These are phyloP conservation scores for Larimichthys crocea DNA, from an alignment of 2,113 vertebrate genomes.

Conservation along the genomic window DNA sequence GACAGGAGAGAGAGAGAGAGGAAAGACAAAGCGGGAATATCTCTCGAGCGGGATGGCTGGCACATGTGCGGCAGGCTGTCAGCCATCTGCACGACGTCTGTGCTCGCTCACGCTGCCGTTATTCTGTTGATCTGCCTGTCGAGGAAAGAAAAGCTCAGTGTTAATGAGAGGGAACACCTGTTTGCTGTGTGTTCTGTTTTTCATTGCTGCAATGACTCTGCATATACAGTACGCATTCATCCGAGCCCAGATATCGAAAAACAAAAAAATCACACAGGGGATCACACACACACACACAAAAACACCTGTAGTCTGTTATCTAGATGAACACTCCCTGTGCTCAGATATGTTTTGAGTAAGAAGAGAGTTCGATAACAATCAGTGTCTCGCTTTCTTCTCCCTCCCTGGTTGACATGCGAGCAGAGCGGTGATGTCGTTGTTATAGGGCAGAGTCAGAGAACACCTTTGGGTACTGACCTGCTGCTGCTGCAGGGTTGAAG, in stretches of 20 bases:
- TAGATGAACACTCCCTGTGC: slow-evolving; percentile 41
- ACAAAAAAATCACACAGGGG: slow-evolving; percentile 8
- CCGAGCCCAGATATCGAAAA: slow-evolving; percentile 20
- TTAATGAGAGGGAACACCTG: slow-evolving; percentile 64
- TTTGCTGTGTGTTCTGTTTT: slow-evolving; percentile 33
- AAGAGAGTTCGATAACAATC: slow-evolving; percentile 46
- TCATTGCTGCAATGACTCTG: slow-evolving; percentile 37
- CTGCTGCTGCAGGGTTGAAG: slow-evolving; percentile 2
- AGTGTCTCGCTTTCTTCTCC: slow-evolving; percentile 43
- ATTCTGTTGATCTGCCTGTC: slow-evolving; percentile 3
- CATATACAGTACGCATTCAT: slow-evolving; percentile 30
- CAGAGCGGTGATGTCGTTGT: slow-evolving; percentile 56
- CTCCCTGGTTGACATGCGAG: slow-evolving; percentile 35
- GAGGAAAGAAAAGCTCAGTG: slow-evolving; percentile 29
- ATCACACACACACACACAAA: slow-evolving; percentile 5
- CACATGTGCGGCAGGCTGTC: slow-evolving; percentile 14
- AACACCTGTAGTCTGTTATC: slow-evolving; percentile 49
- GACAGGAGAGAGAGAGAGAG: neutral
- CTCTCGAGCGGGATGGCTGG: neutral
- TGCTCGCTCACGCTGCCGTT: neutral
- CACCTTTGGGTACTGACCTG: slow-evolving; percentile 35
- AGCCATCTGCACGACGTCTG: slow-evolving; percentile 42
- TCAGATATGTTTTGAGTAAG: slow-evolving; percentile 23
- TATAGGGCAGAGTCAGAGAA: slow-evolving; percentile 35
- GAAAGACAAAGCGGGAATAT: neutral